Evolutionary conservation across 2,113 vertebrate species (phyloP), one percentile per base, ranked within the genome.

Genomic region (Cynopterus brachyotis): DNA sequence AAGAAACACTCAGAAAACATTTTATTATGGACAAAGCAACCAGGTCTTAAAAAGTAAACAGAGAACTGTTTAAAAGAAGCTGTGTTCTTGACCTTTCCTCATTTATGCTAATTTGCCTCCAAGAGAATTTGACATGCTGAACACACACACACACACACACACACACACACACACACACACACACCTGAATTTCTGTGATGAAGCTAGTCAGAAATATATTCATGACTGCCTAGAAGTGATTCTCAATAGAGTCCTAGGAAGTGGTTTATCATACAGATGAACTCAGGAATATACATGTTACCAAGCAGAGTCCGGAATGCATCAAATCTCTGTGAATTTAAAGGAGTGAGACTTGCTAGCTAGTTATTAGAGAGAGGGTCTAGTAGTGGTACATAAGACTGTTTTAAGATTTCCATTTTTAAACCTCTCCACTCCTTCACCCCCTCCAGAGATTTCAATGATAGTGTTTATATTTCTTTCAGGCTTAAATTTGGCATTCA

Each of bases 391-490:
- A 79, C 9, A 19, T 6, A 60, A 60, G 35, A 24, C 75, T 40
- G 6, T 67, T 92, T 73, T 6, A n/a, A 90, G 64, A 66, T 82
- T 95, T 94, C 86, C 47, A 66, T 85, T 94, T 97, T 86, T 93
- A 93, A 94, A 45, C 35, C 26, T 67, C 30, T 82, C n/a, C 28
- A 47, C 37, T 47, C 91, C 37, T 82, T 78, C 57, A 66, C n/a
- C 80, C 11, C 3, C 40, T 78, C 84, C 30, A 85, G 94, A 95
- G 90, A 95, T 59, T 94, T 96, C 84, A 95, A n/a, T 76, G 88
- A 88, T 60, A 82, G 35, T 79, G 80, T 96, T 96, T 92, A 85
- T 85, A 92, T 92, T 87, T 85, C 72, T 94, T 85, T 82, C 60
- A 55, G 89, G 47, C 90, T 96, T 94, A 55, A 91, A 83, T 66